A percentile compares a stretch with the other conserved stretches of the same genome.
Conservation (phyloP, 2,113 vertebrate genomes). For the Sebastes schlegelii region DNA sequence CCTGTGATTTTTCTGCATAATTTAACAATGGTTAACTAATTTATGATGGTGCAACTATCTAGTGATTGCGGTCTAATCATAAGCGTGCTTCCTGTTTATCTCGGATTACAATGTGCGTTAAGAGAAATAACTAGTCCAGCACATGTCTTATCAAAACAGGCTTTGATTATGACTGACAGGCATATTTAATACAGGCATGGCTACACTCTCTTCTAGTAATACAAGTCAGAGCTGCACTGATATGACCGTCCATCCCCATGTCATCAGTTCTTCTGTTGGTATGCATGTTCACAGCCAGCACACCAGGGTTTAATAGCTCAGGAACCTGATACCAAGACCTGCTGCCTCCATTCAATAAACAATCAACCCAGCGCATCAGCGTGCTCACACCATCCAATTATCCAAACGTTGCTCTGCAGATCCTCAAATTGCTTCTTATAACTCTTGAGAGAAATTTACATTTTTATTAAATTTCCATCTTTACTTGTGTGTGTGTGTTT, state of each 20-base stretch:
- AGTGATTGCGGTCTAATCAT: slow-evolving; percentile 4
- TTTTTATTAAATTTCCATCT: slow-evolving; percentile 60
- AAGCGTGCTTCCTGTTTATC: slow-evolving; percentile 16
- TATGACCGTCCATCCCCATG: background rate
- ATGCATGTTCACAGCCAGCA: slow-evolving; percentile 6
- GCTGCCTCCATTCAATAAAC: slow-evolving; percentile 31
- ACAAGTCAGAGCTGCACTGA: background rate
- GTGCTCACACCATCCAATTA: slow-evolving; percentile 21
- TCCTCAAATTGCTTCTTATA: slow-evolving; percentile 29
- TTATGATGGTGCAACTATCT: slow-evolving; percentile 10
- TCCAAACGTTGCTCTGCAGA: slow-evolving; percentile 13
- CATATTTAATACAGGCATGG: background rate
- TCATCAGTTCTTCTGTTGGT: slow-evolving; percentile 13
- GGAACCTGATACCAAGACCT: background rate
- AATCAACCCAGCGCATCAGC: slow-evolving; percentile 25
- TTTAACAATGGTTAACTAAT: slow-evolving; percentile 31
- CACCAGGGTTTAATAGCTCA: slow-evolving; percentile 13
- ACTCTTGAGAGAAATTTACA: slow-evolving; percentile 51
- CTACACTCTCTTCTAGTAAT: background rate
- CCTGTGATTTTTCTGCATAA: slow-evolving; percentile 32
- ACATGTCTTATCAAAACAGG: background rate
- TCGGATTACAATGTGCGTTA: background rate
- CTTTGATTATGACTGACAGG: background rate
- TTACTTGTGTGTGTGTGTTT: slow-evolving; percentile 1
- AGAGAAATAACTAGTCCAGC: background rate